phyloP scores from a whole-genome alignment of 2,888 invertebrate genomes.

The Lasioglossum oenotherae region DNA sequence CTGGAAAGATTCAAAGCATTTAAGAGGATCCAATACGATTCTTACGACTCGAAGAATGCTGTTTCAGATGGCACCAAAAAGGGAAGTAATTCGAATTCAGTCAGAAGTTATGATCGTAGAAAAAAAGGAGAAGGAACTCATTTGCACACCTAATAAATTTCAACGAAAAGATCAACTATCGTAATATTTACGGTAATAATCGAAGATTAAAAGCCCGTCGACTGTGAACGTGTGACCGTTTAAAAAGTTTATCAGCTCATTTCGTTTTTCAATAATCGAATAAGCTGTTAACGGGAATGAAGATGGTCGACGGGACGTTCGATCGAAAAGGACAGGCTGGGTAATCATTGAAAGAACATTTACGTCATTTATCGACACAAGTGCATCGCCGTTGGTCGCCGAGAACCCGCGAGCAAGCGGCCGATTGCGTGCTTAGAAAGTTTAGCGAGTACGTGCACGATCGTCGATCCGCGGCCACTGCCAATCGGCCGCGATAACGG shows the following conservation, averaged over 20 bases:
- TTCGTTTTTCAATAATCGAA: background rate
- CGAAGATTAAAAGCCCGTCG: background rate
- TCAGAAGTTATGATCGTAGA: no score
- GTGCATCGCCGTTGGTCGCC: constrained; percentile 25
- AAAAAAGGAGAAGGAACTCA: no score
- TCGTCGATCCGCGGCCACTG: constrained; percentile 66
- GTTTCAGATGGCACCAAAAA: no score
- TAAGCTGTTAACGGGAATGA: background rate
- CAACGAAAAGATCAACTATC: background rate
- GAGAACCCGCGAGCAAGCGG: constrained; percentile 27
- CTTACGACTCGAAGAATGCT: no score
- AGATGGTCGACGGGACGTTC: background rate
- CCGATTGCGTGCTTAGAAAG: constrained; percentile 71
- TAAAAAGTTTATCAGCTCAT: background rate
- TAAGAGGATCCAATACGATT: no score
- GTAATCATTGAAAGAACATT: background rate
- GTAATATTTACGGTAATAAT: background rate
- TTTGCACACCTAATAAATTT: background rate
- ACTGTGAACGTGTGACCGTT: background rate
- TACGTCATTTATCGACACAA: constrained; percentile 45
- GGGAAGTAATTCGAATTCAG: no score
- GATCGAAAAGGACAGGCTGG: background rate
- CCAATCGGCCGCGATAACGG: constrained; percentile 77
- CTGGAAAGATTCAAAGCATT: no score
- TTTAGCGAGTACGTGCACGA: constrained; percentile 69